Evolutionary conservation across 2,797 vertebrate genomes (phyloP), one percentile per base, ranked within the genome.

Genomic region (Gastrophryne carolinensis): DNA sequence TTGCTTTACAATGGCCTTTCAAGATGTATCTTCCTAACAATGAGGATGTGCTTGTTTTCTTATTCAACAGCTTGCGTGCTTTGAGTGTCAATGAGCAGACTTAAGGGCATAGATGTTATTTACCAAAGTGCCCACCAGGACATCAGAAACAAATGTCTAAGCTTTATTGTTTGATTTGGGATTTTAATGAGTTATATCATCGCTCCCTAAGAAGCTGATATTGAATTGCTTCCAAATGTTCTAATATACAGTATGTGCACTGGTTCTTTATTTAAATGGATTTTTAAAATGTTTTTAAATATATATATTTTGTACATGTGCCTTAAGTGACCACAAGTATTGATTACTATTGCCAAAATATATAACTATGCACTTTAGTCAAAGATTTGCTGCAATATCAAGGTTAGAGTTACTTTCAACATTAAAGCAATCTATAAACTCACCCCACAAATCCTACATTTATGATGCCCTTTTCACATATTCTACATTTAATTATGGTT

Each of bases 211-310:
- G 68, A 71, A 23, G 32, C 27, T 13, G 32, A 47, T 35, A 71
- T 60, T 71, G 47, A 71, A 60, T 60, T 60, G 53, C 37, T 58
- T 71, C 60, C 27, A 71, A 69, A 71, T 71, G 37, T 21, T 35
- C 41, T 71, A 8, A 71, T 58, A 56, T 71, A n/a, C n/a, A 71
- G 44, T 71, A 21, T 30, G 37, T n/a, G 26, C 23, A 57, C 68
- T 57, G 30, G 53, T 44, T 60, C 1, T 60, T 47, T 54, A 71
- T 71, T 37, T 47, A 58, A 71, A 71, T n/a, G n/a, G n/a, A n/a
- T n/a, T n/a, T n/a, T n/a, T n/a, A n/a, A n/a, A n/a, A n/a, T n/a
- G n/a, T n/a, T n/a, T n/a, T n/a, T n/a, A n/a, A n/a, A n/a, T n/a
- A n/a, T n/a, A n/a, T n/a, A n/a, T n/a, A n/a, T n/a, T n/a, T n/a